Evolutionary conservation across 2,797 vertebrate species (phyloP).

Genomic region (Crenichthys baileyi): DNA sequence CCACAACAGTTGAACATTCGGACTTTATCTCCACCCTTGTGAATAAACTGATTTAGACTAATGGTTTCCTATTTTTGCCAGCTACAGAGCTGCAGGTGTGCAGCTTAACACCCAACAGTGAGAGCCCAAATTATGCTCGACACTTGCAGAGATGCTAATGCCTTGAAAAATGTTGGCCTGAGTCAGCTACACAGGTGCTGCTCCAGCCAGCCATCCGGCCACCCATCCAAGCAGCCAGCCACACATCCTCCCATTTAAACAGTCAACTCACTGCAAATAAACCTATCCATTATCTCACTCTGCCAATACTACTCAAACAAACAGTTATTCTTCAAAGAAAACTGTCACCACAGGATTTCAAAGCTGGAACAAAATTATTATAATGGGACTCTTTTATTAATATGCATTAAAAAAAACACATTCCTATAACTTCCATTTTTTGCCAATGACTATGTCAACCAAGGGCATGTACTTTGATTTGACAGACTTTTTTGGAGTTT

Average conservation of each 20-base stretch:
- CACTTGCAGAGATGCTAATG: slow-evolving; percentile 19
- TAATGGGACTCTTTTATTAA: neutral
- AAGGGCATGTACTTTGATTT: neutral
- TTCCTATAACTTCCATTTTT: neutral
- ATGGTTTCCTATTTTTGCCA: neutral
- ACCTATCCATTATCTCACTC: slow-evolving; percentile 15
- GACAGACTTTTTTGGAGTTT: neutral
- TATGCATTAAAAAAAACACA: neutral
- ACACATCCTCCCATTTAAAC: slow-evolving; percentile 36
- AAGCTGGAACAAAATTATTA: neutral
- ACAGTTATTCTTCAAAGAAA: neutral
- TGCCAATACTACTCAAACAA: slow-evolving; percentile 17
- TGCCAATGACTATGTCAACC: neutral
- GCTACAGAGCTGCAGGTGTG: slow-evolving; percentile 26
- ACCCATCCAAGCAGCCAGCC: slow-evolving; percentile 33
- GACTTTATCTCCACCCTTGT: slow-evolving; percentile 9
- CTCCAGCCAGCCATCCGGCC: slow-evolving; percentile 23
- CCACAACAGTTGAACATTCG: slow-evolving; percentile 11
- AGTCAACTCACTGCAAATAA: slow-evolving; percentile 16
- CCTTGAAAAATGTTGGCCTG: slow-evolving; percentile 9
- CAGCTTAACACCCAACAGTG: neutral
- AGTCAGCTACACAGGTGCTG: slow-evolving; percentile 32
- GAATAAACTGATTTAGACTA: slow-evolving; percentile 19
- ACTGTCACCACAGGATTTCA: neutral
- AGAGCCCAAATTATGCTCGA: slow-evolving; percentile 1